Conservation (phyloP, 2,113 vertebrate species). For the Campylomormyrus tamandua region DNA sequence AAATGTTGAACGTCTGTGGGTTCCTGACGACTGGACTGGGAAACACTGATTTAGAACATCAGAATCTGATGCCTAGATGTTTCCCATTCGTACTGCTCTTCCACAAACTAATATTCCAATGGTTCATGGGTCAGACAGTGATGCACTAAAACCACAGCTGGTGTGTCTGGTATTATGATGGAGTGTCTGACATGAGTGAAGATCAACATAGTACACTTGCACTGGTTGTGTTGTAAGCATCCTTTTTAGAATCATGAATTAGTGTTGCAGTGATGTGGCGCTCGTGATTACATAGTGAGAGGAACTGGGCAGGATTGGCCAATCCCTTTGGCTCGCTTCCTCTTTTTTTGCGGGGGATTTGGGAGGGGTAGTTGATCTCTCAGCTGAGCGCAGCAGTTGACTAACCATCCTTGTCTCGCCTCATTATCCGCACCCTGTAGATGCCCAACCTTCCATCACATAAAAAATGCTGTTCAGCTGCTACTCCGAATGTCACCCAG, state of each 20-base stretch:
- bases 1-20: not conserved
- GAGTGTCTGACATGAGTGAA: not conserved
- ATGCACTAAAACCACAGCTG: not conserved
- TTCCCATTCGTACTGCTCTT: not conserved
- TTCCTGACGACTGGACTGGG: not conserved
- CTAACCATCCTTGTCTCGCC: slow-evolving; percentile 36
- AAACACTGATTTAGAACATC: not conserved
- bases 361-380: not conserved
- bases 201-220: not conserved
- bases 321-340: not conserved
- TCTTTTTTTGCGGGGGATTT: not conserved
- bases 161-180: not conserved
- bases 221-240: not conserved
- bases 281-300: not conserved
- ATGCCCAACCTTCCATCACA: slow-evolving; percentile 24
- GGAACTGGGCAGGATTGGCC: not conserved
- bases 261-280: not conserved
- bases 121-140: not conserved
- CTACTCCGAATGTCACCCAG: not conserved
- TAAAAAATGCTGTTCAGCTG: slow-evolving; percentile 34
- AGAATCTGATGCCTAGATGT: not conserved
- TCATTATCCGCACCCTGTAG: slow-evolving; percentile 37
- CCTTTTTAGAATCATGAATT: not conserved
- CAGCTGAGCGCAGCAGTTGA: slow-evolving; percentile 24
- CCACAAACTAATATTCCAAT: not conserved